phyloP scores from a whole-genome alignment of 1,140 invertebrate genomes.

The Ostrea denselamellosa region DNA sequence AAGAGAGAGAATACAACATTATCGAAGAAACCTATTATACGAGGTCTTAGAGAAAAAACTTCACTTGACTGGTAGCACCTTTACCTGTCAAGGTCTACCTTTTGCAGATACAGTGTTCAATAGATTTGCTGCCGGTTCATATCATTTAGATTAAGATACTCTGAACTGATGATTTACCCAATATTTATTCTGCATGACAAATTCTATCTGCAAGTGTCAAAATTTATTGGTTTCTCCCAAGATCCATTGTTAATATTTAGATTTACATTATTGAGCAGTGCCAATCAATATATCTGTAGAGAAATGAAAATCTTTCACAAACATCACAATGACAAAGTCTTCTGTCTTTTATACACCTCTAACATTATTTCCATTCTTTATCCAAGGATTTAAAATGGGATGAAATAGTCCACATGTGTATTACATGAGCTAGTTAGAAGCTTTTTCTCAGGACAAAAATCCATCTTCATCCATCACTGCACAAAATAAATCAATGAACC shows the following conservation, averaged over 20 bases:
- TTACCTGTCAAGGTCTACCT: background rate
- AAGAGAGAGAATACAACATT: background rate
- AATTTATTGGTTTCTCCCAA: conserved; percentile 21
- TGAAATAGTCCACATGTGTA: background rate
- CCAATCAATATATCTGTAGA: conserved; percentile 14
- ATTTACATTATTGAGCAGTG: conserved; percentile 24
- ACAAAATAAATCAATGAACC: conserved; percentile 22
- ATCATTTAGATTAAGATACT: background rate
- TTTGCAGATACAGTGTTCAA: background rate
- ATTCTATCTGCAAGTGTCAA: conserved; percentile 35
- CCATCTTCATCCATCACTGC: background rate
- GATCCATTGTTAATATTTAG: conserved; percentile 36
- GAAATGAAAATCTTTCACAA: background rate
- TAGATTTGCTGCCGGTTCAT: conserved; percentile 1
- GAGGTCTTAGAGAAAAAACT: background rate
- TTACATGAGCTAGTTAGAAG: background rate
- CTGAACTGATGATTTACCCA: conserved; percentile 7
- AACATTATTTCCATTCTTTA: background rate
- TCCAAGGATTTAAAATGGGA: background rate
- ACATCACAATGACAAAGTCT: background rate
- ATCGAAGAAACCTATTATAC: background rate
- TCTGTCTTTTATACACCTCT: background rate
- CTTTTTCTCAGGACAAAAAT: background rate
- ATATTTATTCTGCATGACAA: conserved; percentile 30
- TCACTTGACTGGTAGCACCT: conserved; percentile 2